These are phyloP conservation scores for Caenorhabditis angaria DNA, from an alignment of 2,888 invertebrate genomes.

Conservation along the genomic window DNA sequence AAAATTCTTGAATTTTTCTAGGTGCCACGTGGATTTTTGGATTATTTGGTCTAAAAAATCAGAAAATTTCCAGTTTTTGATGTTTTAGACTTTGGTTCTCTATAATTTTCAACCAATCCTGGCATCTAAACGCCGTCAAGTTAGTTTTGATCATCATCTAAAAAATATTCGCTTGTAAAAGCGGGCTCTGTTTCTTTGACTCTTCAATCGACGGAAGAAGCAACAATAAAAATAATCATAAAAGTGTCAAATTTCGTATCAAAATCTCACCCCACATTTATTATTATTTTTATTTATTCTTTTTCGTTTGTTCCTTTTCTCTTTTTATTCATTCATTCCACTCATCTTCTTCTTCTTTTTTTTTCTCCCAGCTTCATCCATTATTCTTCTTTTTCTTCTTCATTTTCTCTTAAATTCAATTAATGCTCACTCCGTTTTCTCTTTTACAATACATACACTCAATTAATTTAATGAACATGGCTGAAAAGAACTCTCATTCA, in stretches of 20 bases:
- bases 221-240: neutral
- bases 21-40: too few relatives aligned
- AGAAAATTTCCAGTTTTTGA: too few relatives aligned
- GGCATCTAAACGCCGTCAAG: neutral
- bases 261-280: neutral
- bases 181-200: too few relatives aligned
- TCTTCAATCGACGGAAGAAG: neutral
- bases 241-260: conserved; percentile 4
- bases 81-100: too few relatives aligned
- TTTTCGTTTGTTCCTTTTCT: neutral
- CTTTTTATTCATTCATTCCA: neutral
- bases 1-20: too few relatives aligned
- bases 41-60: too few relatives aligned
- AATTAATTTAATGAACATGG: too few relatives aligned
- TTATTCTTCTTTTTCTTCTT: neutral
- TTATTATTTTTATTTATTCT: neutral
- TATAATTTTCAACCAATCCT: too few relatives aligned
- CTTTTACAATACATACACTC: conserved; percentile 1
- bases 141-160: neutral
- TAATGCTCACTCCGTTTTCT: neutral
- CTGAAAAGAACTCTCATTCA: too few relatives aligned
- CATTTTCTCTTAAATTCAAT: conserved; percentile 1
- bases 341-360: neutral
- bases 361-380: neutral
- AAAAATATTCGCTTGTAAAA: neutral